Base-by-base conservation (phyloP, 2,113 vertebrate species). In the Pseudolaguvia tuberculata region DNA sequence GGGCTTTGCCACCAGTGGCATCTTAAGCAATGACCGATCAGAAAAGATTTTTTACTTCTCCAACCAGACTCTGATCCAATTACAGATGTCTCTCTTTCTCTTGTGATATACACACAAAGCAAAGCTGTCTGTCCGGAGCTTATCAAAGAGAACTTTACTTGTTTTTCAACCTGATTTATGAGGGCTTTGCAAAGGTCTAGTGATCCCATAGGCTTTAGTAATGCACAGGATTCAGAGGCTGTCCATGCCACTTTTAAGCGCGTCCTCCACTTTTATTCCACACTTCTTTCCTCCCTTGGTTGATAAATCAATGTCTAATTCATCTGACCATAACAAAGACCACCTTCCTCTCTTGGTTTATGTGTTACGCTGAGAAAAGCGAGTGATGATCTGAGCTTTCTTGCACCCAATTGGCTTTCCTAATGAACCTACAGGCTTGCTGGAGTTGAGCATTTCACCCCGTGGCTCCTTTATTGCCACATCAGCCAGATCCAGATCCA, bases 101-200 rank as follows among this genome's bases (percentile, higher is more conserved):
- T n/a, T 63, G 58, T 70, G 56, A 88, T 90, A 88, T 92, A 89
- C 91, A 87, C 81, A 85, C 87, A 90, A 92, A 87, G 91, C 90
- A 87, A 92, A 91, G 88, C 92, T 92, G 91, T 93, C 91, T 90
- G 86, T 87, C 89, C 88, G 90, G 91, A 91, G 92, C 92, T 92
- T 92, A 92, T 92, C 92, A 89, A 89, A 89, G 88, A 87, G 89
- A 88, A 87, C 88, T 89, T 89, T 91, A 91, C 93, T 94, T 93
- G 91, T 92, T 93, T 93, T 93, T 91, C 87, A 83, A 86, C 78
- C 90, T 93, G 93, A 94, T 93, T 93, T 94, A 94, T 94, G 90
- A 93, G 86, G 88, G 91, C 91, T 93, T 93, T 93, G 92, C 93
- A 93, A 93, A 93, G 92, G 92, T 93, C 91, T 93, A 88, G 87